Base-by-base conservation (phyloP, 2,113 vertebrate species). In the Peromyscus polionotus region DNA sequence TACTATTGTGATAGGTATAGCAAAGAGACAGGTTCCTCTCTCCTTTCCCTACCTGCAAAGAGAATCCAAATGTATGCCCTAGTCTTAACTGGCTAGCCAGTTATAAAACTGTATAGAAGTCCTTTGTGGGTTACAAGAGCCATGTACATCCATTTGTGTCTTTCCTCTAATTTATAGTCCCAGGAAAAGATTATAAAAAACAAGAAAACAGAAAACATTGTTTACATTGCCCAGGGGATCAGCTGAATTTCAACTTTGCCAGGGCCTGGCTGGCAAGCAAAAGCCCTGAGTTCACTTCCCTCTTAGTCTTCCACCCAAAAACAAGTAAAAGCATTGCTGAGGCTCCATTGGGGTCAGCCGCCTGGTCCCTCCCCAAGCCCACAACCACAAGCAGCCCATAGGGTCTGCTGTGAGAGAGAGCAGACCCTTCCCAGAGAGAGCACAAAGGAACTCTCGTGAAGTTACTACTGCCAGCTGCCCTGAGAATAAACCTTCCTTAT, bases 151-250 rank as follows among this genome's bases (percentile, higher is more conserved):
- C 70, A 77, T 97, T 97, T 98, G 96, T 93, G 31, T 90, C 67
- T 97, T 97, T 97, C 68, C 51, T 96, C 92, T 98, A 98, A 97
- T 98, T 98, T 98, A 98, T 83, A 93, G 79, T 95, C 92, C 95
- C 95, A 96, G 84, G 96, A 48, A 89, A 97, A 92, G 54, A 39
- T 72, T 73, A 91, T 87, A 95, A 93, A 98, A 94, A 95, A 73
- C 94, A 79, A 91, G 96, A 85, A 95, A 57, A 10, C 81, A 98
- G 88, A 97, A 97, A 93, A 95, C 83, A 97, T 91, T 92, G 57
- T 98, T 98, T 98, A 97, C 59, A 96, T 97, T 98, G 65, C 97
- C 97, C 97, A 84, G 24, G 96, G 97, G 97, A 95, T 93, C 86
- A 83, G 70, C 87, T 63, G 54, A 88, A 31, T 93, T 94, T 94